These are phyloP conservation scores for Pelagia noctiluca DNA, from an alignment of 30 jellyfish, hydroid and myxozoan genomes.

Conservation along the genomic window DNA sequence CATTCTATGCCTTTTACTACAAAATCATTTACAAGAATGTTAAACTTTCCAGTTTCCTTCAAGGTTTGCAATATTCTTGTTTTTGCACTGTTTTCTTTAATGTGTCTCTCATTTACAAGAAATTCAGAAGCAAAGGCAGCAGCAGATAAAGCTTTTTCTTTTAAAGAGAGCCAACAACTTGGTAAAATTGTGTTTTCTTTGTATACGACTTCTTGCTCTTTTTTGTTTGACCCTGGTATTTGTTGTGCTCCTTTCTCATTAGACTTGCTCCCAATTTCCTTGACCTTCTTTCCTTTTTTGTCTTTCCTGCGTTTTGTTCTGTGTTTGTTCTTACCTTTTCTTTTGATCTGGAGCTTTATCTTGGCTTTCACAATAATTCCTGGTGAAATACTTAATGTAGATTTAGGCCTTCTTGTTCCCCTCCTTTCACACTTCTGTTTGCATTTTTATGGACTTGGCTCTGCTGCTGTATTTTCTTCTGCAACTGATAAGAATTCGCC, in stretches of 20 bases:
- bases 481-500: conserved; percentile 1
- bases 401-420: conserved; percentile 1
- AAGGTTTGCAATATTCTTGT: background rate
- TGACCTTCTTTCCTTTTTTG: conserved; percentile 1
- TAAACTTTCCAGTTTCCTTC: background rate
- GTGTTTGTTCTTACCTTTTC: background rate
- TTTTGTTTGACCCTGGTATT: background rate
- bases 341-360: conserved; percentile 1
- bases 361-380: background rate
- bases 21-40: background rate
- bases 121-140: conserved; percentile 1
- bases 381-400: background rate
- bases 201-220: conserved; percentile 5
- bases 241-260: background rate
- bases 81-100: background rate
- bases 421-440: conserved; percentile 5
- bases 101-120: background rate
- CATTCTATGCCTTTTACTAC: background rate
- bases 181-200: background rate
- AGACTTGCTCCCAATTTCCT: background rate
- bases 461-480: background rate
- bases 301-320: conserved; percentile 5
- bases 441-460: conserved; percentile 3
- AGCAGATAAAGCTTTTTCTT: conserved; percentile 2
- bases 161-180: background rate